Evolutionary conservation across 53 echinoderm and acorn worm genomes (phyloP).

Genomic region (Holothuria leucospilota): DNA sequence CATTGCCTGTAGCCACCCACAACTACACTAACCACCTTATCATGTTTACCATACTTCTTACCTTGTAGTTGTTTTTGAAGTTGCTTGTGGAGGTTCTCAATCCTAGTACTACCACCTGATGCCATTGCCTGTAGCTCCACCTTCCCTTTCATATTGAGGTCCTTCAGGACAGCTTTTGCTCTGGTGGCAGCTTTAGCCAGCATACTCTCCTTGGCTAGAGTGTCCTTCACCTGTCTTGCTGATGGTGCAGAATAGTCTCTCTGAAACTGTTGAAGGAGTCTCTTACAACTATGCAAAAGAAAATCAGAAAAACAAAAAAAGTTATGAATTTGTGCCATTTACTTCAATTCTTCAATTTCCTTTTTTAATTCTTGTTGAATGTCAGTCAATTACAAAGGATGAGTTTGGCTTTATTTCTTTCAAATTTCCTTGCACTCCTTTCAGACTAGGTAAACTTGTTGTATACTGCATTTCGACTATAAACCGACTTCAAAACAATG

Average conservation of each 20-base stretch:
- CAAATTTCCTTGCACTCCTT: too few species aligned
- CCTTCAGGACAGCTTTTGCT: slow-evolving; percentile 28
- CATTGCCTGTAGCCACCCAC: too few species aligned
- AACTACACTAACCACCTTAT: too few species aligned
- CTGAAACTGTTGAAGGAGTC: slow-evolving; percentile 39
- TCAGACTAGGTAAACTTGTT: too few species aligned
- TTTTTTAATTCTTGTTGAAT: too few species aligned
- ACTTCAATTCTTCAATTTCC: too few species aligned
- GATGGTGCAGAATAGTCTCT: slow-evolving; percentile 37
- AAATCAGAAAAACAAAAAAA: too few species aligned
- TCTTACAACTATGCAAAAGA: background rate
- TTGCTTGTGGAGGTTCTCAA: slow-evolving; percentile 45
- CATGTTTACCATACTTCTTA: background rate
- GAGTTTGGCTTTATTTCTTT: too few species aligned
- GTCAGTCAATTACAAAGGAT: too few species aligned
- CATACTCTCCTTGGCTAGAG: slow-evolving; percentile 25
- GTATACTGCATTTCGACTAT: too few species aligned
- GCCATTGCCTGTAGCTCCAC: slow-evolving; percentile 33
- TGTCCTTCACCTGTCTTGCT: slow-evolving; percentile 36
- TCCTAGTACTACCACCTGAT: slow-evolving; percentile 18
- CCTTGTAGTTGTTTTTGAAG: slow-evolving; percentile 42
- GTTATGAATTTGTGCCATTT: too few species aligned
- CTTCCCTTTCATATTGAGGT: slow-evolving; percentile 6
- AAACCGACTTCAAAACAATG: too few species aligned
- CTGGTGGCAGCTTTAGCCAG: slow-evolving; percentile 27